These are phyloP conservation scores for Nothoprocta perdicaria DNA, from an alignment of 2,113 vertebrate genomes.

Conservation along the genomic window DNA sequence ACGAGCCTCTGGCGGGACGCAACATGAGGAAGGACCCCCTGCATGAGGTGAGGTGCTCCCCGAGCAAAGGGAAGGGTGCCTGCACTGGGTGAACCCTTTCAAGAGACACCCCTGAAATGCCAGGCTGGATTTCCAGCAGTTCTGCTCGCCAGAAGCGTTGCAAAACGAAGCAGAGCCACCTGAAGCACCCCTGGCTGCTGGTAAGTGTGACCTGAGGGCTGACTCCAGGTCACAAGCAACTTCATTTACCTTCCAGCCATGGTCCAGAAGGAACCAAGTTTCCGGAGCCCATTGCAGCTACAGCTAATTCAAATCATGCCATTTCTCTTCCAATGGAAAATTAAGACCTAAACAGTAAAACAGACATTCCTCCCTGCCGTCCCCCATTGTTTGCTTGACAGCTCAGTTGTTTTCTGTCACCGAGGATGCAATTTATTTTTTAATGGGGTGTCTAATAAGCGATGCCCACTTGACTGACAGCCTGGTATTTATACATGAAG, in stretches of 20 bases:
- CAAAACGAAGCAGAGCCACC: not conserved
- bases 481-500: slow-evolving; percentile 39
- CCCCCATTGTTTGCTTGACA: slow-evolving; percentile 47
- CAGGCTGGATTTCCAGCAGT: not conserved
- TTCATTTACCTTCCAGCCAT: not conserved
- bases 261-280: not conserved
- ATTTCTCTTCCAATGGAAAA: not conserved
- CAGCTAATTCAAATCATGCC: not conserved
- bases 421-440: slow-evolving; percentile 62
- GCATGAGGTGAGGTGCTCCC: slow-evolving; percentile 80
- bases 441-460: slow-evolving; percentile 54
- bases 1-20: slow-evolving; percentile 91
- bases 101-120: not conserved
- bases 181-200: fast-evolving
- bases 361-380: not conserved
- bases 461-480: slow-evolving; percentile 70
- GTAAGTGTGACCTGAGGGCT: not conserved
- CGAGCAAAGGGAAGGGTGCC: not conserved
- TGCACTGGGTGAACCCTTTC: fast-evolving
- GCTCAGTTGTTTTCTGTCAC: slow-evolving; percentile 64
- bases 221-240: not conserved
- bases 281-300: not conserved
- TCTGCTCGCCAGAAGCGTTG: not conserved
- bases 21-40: slow-evolving; percentile 89
- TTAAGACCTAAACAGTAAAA: not conserved